Base-by-base conservation (phyloP, 2,113 vertebrate species). In the Hippoglossus stenolepis region DNA sequence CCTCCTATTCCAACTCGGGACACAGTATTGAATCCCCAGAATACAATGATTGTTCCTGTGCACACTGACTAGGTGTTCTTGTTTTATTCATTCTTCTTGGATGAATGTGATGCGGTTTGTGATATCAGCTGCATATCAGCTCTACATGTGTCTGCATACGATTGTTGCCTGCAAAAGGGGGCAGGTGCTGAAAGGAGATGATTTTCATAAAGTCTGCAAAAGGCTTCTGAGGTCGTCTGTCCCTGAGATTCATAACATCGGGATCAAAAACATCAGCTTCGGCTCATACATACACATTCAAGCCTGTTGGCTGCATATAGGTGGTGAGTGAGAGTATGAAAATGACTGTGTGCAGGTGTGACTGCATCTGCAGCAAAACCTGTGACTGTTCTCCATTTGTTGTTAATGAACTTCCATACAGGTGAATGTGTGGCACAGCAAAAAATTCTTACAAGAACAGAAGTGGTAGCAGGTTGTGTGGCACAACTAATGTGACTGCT, bases 11-110 rank as follows among this genome's bases (percentile, higher is more conserved):
- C 67, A 49, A 65, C 78, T 81, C 4, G 35, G 60, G 84, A 65
- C 60, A 35, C n/a, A 57, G 65, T 31, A 57, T 66, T 83, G 65
- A 81, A 75, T 81, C 75, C 28, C 67, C 38, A 10, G 31, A 65
- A 69, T 7, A 82, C 75, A 88, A 53, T 65, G 59, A 77, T 57
- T 51, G 40, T 60, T 72, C 83, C 70, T 69, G 59, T 73, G 61
- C 58, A 38, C 26, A 38, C 26, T 53, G 78, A 65, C 76, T 38
- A 53, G 26, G 24, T 81, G 56, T 77, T 76, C 72, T 73, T 59
- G 63, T 83, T 85, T 74, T 51, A 73, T 79, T 71, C 63, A 62
- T 65, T 54, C 63, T 69, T 65, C 21, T 0, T 1, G 35, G 63
- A 77, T 73, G 38, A 81, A 61, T 38, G 64, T 45, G 24, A 49